phyloP scores from a whole-genome alignment of 2,888 invertebrate genomes.

The Xanthorhoe designata region DNA sequence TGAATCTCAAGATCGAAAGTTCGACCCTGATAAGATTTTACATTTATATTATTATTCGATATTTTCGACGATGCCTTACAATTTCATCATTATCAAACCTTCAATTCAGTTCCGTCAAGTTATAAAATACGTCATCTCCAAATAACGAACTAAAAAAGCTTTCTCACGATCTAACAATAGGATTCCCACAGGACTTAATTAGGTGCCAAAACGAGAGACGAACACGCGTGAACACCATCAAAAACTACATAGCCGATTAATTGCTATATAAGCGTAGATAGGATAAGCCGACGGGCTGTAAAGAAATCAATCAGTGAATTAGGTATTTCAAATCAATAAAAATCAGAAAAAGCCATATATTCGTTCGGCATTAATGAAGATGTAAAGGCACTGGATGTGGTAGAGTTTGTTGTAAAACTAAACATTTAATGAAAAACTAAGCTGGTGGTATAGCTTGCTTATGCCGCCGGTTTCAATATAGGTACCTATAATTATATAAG shows the following conservation, averaged over 20 bases:
- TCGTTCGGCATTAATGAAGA: slow-evolving; percentile 59
- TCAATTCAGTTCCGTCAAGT: neutral
- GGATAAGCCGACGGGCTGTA: slow-evolving; percentile 78
- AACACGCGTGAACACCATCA: slow-evolving; percentile 77
- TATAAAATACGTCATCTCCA: slow-evolving; percentile 9
- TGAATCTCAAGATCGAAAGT: too few species aligned
- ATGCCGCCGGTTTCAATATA: neutral
- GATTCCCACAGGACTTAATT: slow-evolving; percentile 77
- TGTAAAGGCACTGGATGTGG: slow-evolving; percentile 57
- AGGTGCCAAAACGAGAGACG: slow-evolving; percentile 78
- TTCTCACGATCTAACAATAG: slow-evolving; percentile 56
- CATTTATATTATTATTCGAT: too few species aligned
- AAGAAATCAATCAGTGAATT: slow-evolving; percentile 85
- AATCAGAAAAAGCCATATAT: slow-evolving; percentile 77
- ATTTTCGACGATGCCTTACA: too few species aligned
- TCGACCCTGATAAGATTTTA: too few species aligned
- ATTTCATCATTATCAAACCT: neutral
- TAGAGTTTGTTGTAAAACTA: neutral
- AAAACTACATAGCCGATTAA: slow-evolving; percentile 71
- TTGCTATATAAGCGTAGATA: slow-evolving; percentile 75
- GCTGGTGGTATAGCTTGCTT: too few species aligned
- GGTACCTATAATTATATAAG: too few species aligned
- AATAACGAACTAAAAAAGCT: slow-evolving; percentile 25
- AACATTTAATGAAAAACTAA: too few species aligned
- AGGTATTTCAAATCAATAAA: slow-evolving; percentile 85